Base-by-base conservation (phyloP, 1,140 invertebrate genomes). In the Eupristina koningsbergeri region DNA sequence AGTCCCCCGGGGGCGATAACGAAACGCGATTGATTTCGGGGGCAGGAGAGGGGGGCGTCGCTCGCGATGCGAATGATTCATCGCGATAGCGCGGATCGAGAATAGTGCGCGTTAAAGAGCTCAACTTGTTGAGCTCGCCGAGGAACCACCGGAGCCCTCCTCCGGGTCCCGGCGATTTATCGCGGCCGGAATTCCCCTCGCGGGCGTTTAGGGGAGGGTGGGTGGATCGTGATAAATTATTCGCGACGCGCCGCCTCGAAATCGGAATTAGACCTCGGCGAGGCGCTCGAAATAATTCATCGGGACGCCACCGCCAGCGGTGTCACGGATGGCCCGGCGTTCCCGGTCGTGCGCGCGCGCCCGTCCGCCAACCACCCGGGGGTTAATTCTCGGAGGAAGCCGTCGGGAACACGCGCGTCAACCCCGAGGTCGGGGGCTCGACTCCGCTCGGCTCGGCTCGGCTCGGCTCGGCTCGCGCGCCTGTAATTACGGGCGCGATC, bases 41-140 rank as follows among this genome's bases (percentile, higher is more conserved):
- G 34, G 34, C 17, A 45, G 67, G 19, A 9, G 67, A 7, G 34
- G 6, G 0, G 74, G 31, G 31, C 29, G 41, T 15, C 7, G 73
- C 73, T 39, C 13, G 22, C 45, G 26, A 3, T 13, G 8, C 45
- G 79, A 63, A 45, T 63, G 80, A 81, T 74, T 75, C 50, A 63
- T 45, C 69, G 80, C 22, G 50, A 41, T 81, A 63, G 63, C 76
- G 53, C 58, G 36, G 7, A 9, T 17, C 47, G 47, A 2, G 47
- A 58, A 78, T 78, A 78, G 41, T 41, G 47, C 34, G 47, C 79
- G 64, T 71, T 53, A 73, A 80, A 58, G 79, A 71, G 67, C 58
- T 34, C 79, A 58, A 80, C 79, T 80, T 80, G 79, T 80, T 80
- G 79, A 80, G 67, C n/a, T n/a, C n/a, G n/a, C n/a, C 47, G 63